These are phyloP conservation scores for Aphelocoma californica DNA, from an alignment of 2,797 vertebrate genomes.

Conservation along the genomic window DNA sequence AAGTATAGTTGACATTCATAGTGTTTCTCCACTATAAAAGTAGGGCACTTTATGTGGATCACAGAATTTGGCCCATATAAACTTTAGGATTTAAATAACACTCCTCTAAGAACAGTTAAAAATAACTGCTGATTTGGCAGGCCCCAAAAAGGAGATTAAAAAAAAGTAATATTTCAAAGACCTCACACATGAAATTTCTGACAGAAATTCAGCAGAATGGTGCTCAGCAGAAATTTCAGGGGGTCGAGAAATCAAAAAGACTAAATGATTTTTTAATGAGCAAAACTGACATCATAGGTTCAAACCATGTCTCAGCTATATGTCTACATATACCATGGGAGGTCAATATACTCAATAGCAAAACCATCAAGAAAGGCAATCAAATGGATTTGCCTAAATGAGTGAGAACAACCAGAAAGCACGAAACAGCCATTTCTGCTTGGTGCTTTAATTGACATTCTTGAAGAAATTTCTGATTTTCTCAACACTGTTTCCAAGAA, in stretches of 20 bases:
- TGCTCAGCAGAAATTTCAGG: neutral
- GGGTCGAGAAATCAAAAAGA: neutral
- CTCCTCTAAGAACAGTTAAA: neutral
- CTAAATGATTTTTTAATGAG: neutral
- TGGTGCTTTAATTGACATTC: neutral
- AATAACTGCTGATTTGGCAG: neutral
- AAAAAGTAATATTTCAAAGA: neutral
- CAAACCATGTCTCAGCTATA: neutral
- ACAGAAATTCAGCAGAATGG: neutral
- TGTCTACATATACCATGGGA: rapidly evolving
- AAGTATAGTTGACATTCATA: neutral
- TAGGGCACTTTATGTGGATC: neutral
- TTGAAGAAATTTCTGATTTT: neutral
- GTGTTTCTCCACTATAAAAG: neutral
- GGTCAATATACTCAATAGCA: rapidly evolving
- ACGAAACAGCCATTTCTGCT: neutral
- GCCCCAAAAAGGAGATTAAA: neutral
- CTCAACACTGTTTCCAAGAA: neutral
- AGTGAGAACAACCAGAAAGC: neutral
- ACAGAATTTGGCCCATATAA: neutral
- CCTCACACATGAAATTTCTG: neutral
- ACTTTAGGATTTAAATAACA: neutral
- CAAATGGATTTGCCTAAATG: neutral
- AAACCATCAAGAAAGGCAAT: neutral
- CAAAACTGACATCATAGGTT: neutral